Evolutionary conservation across 2,888 invertebrate genomes (phyloP).

Genomic region (Amphipyra berbera): DNA sequence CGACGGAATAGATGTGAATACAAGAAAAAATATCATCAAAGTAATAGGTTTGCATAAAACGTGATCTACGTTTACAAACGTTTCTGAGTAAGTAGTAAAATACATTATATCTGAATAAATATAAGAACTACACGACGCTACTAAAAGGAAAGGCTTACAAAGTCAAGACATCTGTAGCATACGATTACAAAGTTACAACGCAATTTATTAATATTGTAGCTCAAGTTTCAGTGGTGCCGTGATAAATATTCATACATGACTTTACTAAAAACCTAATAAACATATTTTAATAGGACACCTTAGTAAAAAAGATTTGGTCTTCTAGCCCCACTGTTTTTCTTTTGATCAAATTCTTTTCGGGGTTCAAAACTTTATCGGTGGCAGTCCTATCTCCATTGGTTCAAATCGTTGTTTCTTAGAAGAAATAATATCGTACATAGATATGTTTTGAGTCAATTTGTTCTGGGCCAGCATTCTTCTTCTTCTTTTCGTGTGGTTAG

Average conservation of each 20-base stretch:
- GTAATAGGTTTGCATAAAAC: background rate
- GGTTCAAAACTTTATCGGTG: too few relatives aligned
- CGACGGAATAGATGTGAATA: background rate
- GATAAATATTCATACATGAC: slow-evolving; percentile 8
- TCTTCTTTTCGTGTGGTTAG: too few relatives aligned
- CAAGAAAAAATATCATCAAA: background rate
- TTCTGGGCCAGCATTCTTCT: too few relatives aligned
- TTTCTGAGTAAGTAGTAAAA: background rate
- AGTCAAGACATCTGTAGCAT: background rate
- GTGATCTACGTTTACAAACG: background rate
- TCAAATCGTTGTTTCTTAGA: too few relatives aligned
- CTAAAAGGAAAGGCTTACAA: background rate
- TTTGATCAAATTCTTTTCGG: too few relatives aligned
- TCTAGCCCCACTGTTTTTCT: too few relatives aligned
- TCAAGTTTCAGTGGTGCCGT: background rate
- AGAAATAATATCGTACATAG: too few relatives aligned
- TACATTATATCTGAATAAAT: background rate
- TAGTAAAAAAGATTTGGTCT: too few relatives aligned
- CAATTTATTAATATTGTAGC: slow-evolving; percentile 7
- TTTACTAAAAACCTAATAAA: slow-evolving; percentile 7
- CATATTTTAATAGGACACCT: background rate
- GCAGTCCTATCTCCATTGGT: too few relatives aligned
- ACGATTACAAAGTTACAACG: background rate
- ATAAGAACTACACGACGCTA: background rate
- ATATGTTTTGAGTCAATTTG: too few relatives aligned